Base-by-base conservation (phyloP, 2,113 vertebrate species). In the Pongo pygmaeus region DNA sequence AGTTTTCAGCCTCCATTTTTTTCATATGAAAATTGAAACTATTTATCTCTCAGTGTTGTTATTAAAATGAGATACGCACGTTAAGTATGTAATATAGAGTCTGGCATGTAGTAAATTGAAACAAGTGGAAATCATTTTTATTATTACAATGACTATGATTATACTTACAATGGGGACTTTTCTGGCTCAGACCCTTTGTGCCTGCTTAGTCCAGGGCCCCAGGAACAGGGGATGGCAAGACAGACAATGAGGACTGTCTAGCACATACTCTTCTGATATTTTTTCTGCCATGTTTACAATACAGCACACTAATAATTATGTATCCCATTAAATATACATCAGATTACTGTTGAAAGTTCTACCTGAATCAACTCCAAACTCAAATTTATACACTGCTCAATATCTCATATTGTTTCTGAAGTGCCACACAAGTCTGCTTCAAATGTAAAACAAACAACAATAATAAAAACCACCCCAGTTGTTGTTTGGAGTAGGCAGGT, bases 271-370 rank as follows among this genome's bases (percentile, higher is more conserved):
- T 72, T 64, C 40, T 90, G 16, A 79, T 6, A 5, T 9, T 67
- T 48, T 14, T 57, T 22, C 17, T 12, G 2, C 25, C 27, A 69
- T 75, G 12, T 35, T 93, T 86, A 87, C 35, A 89, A 80, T 70
- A 69, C 2, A 84, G 4, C 3, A 57, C 12, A 52, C 32, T 89
- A 90, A 89, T 74, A 93, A 79, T 48, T 85, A 85, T 25, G 6
- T 13, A 69, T 70, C 40, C 93, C 12, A 81, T 89, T 89, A 96
- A 80, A 93, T 89, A 93, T 95, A 43, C n/a, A 93, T 91, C 52
- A 75, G 14, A 59, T 77, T 64, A 32, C 27, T 81, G 6, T 25
- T 52, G 23, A 90, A 86, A 90, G 22, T 83, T 96, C 92, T 43
- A 84, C 84, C 70, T 92, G 23, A 84, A 97, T 81, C 43, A 89